phyloP scores from a whole-genome alignment of 1,140 invertebrate genomes.

The Archivesica marissinica region DNA sequence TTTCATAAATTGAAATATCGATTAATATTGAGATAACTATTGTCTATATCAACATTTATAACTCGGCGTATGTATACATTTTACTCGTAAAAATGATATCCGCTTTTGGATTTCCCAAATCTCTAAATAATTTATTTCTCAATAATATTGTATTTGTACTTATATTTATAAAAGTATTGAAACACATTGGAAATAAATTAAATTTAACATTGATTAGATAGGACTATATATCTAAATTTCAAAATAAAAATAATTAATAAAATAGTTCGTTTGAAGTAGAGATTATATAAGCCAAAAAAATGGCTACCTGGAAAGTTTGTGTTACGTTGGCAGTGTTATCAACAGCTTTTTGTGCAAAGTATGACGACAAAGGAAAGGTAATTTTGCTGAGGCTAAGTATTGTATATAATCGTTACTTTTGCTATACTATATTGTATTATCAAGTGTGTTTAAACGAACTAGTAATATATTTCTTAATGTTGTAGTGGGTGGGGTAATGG shows the following conservation, averaged over 20 bases:
- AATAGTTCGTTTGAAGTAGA: conserved; percentile 8
- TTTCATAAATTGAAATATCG: too few relatives aligned
- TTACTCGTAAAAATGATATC: conserved; percentile 63
- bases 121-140: conserved; percentile 23
- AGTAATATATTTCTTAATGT: not conserved
- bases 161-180: conserved; percentile 13
- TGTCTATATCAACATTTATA: not conserved
- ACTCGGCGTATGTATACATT: conserved; percentile 57
- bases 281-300: conserved; percentile 64
- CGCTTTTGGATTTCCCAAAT: conserved; percentile 53
- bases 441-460: too few relatives aligned
- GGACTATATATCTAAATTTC: not conserved
- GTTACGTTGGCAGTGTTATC: conserved; percentile 71
- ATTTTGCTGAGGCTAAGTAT: not conserved
- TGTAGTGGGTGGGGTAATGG: conserved; percentile 5
- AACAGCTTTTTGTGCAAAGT: conserved; percentile 61
- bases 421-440: too few relatives aligned
- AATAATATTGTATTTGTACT: too few relatives aligned
- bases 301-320: conserved; percentile 66
- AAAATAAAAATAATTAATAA: not conserved
- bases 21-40: too few relatives aligned
- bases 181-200: not conserved
- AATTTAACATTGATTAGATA: not conserved
- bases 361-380: conserved; percentile 77
- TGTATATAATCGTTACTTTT: too few relatives aligned